phyloP scores from a whole-genome alignment of 2,888 invertebrate species.

The Melipona bicolor region DNA sequence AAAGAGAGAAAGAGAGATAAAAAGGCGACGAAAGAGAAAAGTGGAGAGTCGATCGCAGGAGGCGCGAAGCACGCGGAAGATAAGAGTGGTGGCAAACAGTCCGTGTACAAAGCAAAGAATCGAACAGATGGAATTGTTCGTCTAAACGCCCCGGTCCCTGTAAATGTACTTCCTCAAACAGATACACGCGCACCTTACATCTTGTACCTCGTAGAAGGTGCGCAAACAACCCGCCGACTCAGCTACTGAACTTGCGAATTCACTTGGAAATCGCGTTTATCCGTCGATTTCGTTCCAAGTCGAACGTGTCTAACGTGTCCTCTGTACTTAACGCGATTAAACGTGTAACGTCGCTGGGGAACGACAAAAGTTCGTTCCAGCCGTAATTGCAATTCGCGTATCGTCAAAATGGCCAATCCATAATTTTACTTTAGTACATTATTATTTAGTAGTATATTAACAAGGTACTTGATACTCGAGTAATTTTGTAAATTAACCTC shows the following conservation, averaged over 20 bases:
- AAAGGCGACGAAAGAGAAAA: background rate
- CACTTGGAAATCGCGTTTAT: background rate
- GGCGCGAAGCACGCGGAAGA: conserved; percentile 3
- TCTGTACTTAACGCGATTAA: conserved; percentile 26
- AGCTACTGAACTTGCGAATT: background rate
- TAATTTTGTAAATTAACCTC: no score
- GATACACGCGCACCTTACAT: background rate
- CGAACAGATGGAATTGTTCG: conserved; percentile 13
- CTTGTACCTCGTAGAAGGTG: background rate
- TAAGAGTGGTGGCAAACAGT: conserved; percentile 8
- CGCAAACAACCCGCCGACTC: background rate
- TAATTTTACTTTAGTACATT: no score
- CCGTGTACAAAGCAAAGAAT: conserved; percentile 30
- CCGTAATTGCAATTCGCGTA: no score
- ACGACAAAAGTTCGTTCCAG: conserved; percentile 18
- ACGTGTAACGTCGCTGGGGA: conserved; percentile 9
- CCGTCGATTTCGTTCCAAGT: background rate
- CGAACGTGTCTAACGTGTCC: background rate
- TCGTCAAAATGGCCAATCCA: no score
- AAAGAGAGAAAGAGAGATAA: no score
- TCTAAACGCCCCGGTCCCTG: conserved; percentile 4
- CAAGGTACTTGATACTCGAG: no score
- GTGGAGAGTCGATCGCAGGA: no score
- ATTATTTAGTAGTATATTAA: no score
- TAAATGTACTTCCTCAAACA: conserved; percentile 10